A percentile compares a stretch with the other conserved stretches of the same genome.
Conservation (phyloP, 2,797 vertebrate genomes). For the Neostethus bicornis region DNA sequence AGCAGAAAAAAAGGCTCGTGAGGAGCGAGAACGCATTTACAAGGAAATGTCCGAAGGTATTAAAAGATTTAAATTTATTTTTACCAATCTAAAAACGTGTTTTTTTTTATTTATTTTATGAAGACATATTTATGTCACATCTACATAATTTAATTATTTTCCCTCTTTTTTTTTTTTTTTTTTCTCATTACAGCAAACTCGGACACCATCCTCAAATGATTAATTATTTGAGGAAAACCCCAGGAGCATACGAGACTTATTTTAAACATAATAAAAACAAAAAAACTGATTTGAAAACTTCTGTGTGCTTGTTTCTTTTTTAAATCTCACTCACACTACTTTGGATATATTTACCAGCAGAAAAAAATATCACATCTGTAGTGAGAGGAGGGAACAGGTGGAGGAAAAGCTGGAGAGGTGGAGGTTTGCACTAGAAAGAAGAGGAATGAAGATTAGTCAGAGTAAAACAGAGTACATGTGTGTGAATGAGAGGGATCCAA, state of each 20-base stretch:
- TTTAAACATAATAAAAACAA: slow-evolving; percentile 56
- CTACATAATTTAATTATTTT: neutral
- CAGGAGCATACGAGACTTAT: no score
- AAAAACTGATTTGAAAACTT: slow-evolving; percentile 35
- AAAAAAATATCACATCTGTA: neutral
- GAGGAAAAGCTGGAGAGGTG: no score
- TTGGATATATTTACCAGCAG: neutral
- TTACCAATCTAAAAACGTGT: neutral
- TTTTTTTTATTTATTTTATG: neutral
- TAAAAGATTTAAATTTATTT: neutral
- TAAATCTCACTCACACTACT: neutral
- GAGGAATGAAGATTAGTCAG: no score
- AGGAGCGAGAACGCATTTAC: slow-evolving; percentile 88
- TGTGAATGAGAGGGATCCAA: no score
- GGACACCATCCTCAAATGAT: slow-evolving; percentile 82
- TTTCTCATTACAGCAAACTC: slow-evolving; percentile 71
- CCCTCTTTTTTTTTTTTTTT: neutral
- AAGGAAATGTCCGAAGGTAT: slow-evolving; percentile 88
- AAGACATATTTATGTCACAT: neutral
- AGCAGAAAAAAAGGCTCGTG: slow-evolving; percentile 84
- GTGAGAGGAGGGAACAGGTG: no score
- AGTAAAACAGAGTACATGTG: no score
- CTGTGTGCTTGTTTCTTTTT: neutral
- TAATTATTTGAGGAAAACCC: slow-evolving; percentile 6
- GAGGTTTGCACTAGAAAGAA: no score